Conservation (phyloP, 2,797 vertebrate species). For the Podargus strigoides region DNA sequence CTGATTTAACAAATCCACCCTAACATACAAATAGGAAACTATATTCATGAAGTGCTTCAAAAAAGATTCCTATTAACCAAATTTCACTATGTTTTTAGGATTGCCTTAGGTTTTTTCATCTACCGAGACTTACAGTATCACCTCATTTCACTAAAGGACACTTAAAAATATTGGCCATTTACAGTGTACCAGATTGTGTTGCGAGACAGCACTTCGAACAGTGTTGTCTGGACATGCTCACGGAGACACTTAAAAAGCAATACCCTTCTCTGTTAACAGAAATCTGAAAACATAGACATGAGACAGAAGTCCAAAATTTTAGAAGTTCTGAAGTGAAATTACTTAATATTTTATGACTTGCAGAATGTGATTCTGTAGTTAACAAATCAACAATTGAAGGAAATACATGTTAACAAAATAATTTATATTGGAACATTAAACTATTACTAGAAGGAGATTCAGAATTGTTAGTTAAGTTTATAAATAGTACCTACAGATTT, state of each 20-base stretch:
- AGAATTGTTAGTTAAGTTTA: slow-evolving; percentile 33
- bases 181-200: not conserved
- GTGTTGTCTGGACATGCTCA: not conserved
- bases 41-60: rapidly evolving
- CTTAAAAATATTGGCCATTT: not conserved
- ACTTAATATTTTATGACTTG: not conserved
- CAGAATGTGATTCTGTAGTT: not conserved
- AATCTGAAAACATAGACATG: not conserved
- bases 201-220: not conserved
- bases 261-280: not conserved
- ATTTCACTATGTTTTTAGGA: not conserved
- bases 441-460: slow-evolving; percentile 1
- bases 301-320: not conserved
- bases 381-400: not conserved
- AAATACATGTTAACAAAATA: not conserved
- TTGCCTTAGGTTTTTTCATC: not conserved
- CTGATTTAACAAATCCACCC: not conserved
- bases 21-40: not conserved
- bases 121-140: not conserved
- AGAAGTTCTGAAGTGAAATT: not conserved
- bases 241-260: not conserved
- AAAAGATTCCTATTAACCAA: not conserved
- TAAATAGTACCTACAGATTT: not conserved
- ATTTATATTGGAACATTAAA: slow-evolving; percentile 24
- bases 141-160: not conserved